Evolutionary conservation across 2,888 invertebrate genomes (phyloP).

Genomic region (Bursaphelenchus okinawaensis): DNA sequence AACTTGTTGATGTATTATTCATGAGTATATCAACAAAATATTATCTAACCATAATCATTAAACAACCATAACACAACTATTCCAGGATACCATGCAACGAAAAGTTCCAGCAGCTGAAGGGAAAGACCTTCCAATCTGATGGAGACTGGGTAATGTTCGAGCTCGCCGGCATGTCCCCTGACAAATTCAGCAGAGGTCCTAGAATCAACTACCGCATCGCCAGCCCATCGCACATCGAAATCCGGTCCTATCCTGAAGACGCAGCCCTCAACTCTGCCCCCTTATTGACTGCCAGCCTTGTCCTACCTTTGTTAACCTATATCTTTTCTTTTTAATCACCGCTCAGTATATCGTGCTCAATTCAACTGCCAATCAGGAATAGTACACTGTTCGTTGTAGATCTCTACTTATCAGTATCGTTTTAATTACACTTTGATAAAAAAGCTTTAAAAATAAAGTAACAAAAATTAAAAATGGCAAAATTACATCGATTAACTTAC

Average conservation of each 20-base stretch:
- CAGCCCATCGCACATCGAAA: conserved; percentile 7
- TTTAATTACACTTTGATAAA: too few relatives aligned
- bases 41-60: too few relatives aligned
- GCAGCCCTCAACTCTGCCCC: not conserved
- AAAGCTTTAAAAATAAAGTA: too few relatives aligned
- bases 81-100: conserved; percentile 1
- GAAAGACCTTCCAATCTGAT: not conserved
- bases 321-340: not conserved
- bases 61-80: too few relatives aligned
- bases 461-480: too few relatives aligned
- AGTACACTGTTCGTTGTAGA: not conserved
- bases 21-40: too few relatives aligned
- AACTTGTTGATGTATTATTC: too few relatives aligned
- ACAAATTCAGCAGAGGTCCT: not conserved
- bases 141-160: conserved; percentile 10
- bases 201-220: conserved; percentile 11
- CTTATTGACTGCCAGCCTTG: not conserved
- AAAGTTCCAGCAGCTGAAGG: not conserved
- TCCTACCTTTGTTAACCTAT: not conserved
- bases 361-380: not conserved
- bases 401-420: not conserved
- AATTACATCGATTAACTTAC: too few relatives aligned
- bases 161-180: not conserved
- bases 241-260: not conserved
- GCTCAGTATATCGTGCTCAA: not conserved